Percentiles rank a stretch among this genome's conserved stretches.
phyloP scores from a whole-genome alignment of 2,797 vertebrate species.

The Prunella strophiata region DNA sequence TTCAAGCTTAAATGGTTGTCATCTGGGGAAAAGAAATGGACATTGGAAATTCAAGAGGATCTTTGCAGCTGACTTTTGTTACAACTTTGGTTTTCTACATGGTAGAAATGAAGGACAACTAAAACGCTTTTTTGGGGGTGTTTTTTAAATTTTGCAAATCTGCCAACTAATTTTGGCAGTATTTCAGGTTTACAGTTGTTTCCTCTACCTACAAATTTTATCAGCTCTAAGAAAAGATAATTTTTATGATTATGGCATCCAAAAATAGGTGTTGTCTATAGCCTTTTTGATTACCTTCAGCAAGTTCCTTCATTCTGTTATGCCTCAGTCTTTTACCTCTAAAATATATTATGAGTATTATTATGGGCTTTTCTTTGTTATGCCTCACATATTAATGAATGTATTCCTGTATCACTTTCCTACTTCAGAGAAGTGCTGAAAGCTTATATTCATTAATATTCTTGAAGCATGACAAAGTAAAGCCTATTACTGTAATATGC shows the following conservation, averaged over 20 bases:
- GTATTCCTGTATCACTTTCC: constrained; percentile 7
- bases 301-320: neutral
- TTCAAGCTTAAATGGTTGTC: neutral
- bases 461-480: constrained; percentile 24
- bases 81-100: neutral
- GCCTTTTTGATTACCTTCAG: neutral
- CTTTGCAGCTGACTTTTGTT: neutral
- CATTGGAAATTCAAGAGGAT: neutral
- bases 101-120: neutral
- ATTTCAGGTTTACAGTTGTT: neutral
- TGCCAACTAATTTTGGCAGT: neutral
- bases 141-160: neutral
- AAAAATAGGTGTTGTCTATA: neutral
- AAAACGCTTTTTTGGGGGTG: neutral
- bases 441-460: constrained; percentile 44
- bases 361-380: constrained; percentile 23
- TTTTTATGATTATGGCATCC: neutral
- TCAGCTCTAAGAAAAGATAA: neutral
- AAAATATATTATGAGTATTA: neutral
- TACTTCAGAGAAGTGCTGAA: constrained; percentile 4
- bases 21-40: neutral
- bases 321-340: neutral
- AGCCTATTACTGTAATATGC: constrained; percentile 38
- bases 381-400: constrained; percentile 20
- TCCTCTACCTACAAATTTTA: neutral